These are phyloP conservation scores for Dugesia japonica DNA, from an alignment of 2,888 invertebrate genomes.

Conservation along the genomic window DNA sequence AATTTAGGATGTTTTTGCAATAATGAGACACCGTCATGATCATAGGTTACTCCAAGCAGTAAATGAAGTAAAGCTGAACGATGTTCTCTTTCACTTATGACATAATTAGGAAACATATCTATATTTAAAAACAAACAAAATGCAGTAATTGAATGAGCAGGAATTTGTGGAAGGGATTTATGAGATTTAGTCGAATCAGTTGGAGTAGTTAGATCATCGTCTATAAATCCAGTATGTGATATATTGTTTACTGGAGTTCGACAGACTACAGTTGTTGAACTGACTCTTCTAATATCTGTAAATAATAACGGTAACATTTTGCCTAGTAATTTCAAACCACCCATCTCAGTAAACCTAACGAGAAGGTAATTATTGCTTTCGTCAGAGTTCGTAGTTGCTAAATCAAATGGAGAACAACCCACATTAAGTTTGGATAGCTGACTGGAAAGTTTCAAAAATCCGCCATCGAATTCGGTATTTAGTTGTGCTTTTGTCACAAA, in stretches of 20 bases:
- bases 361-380: constrained; percentile 50
- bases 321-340: constrained; percentile 71
- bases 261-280: background rate
- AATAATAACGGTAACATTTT: constrained; percentile 72
- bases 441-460: background rate
- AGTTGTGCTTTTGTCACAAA: background rate
- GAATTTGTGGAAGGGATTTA: constrained; percentile 48
- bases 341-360: constrained; percentile 70
- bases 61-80: constrained; percentile 64
- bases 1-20: constrained; percentile 45
- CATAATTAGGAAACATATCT: constrained; percentile 73
- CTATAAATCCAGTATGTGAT: constrained; percentile 3
- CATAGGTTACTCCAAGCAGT: constrained; percentile 73
- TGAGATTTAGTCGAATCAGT: constrained; percentile 38
- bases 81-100: constrained; percentile 61
- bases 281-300: constrained; percentile 59
- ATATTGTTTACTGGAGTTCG: background rate
- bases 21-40: constrained; percentile 60
- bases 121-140: constrained; percentile 72
- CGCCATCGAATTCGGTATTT: background rate
- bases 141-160: constrained; percentile 74
- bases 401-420: constrained; percentile 38
- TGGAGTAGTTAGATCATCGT: background rate
- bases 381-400: constrained; percentile 44
- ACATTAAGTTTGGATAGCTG: background rate